Evolutionary conservation across 2,888 invertebrate genomes (phyloP).

Genomic region (Tetragonisca angustula): DNA sequence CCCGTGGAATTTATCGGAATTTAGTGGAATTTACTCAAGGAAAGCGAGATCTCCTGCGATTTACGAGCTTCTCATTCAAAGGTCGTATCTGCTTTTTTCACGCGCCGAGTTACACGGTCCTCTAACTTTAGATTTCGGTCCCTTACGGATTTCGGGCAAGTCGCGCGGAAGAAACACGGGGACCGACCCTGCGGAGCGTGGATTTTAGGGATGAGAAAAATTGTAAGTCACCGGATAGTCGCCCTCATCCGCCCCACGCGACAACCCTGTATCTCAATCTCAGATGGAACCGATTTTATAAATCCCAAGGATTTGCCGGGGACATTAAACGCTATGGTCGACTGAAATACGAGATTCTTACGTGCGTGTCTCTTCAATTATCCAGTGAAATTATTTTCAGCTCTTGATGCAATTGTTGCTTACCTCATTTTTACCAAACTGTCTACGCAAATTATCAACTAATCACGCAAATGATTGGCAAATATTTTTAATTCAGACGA

Average conservation of each 20-base stretch:
- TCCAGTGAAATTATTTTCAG: too few species aligned
- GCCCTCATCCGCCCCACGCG: constrained; percentile 18
- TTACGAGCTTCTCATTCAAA: constrained; percentile 10
- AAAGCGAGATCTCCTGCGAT: constrained; percentile 15
- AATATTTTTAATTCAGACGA: too few species aligned
- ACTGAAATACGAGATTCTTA: neutral
- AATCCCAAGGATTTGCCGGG: constrained; percentile 20
- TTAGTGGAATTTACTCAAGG: neutral
- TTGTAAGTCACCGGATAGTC: constrained; percentile 23
- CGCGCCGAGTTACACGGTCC: constrained; percentile 15
- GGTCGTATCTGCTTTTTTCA: constrained; percentile 17
- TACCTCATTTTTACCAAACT: too few species aligned
- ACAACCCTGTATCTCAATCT: constrained; percentile 36
- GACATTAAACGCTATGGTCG: neutral
- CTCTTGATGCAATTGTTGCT: too few species aligned
- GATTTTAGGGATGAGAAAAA: constrained; percentile 42
- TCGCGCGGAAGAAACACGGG: constrained; percentile 16
- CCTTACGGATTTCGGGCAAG: constrained; percentile 16
- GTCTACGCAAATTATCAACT: too few species aligned
- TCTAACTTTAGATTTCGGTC: constrained; percentile 32
- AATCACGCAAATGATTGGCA: too few species aligned
- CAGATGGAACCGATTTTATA: constrained; percentile 19
- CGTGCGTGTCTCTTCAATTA: too few species aligned
- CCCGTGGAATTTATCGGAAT: neutral
- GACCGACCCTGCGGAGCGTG: neutral